These are phyloP conservation scores for Pygoscelis antarcticus DNA, from an alignment of 2,113 vertebrate genomes.

Conservation along the genomic window DNA sequence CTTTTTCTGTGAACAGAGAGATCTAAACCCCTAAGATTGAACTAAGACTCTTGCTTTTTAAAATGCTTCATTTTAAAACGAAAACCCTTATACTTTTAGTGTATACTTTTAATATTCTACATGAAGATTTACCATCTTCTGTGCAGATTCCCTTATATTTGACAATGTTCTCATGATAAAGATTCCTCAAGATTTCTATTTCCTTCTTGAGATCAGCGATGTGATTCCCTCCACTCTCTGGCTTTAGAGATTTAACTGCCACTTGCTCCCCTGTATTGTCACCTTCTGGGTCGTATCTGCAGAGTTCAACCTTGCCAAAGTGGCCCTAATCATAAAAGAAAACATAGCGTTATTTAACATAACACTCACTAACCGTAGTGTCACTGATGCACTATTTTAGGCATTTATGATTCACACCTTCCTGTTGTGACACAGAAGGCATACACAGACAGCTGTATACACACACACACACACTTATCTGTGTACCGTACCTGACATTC, in stretches of 20 bases:
- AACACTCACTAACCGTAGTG: accelerated
- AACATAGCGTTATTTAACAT: not conserved
- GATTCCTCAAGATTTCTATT: constrained; percentile 91
- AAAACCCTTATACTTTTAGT: not conserved
- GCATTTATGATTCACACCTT: accelerated
- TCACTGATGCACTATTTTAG: accelerated
- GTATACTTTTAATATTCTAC: not conserved
- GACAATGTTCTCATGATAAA: constrained; percentile 97
- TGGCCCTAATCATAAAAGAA: constrained; percentile 82
- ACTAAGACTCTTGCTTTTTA: not conserved
- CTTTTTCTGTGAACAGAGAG: not conserved
- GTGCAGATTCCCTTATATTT: constrained; percentile 97
- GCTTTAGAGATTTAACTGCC: constrained; percentile 97
- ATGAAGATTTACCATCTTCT: constrained; percentile 84
- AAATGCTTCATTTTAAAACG: not conserved
- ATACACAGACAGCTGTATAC: accelerated
- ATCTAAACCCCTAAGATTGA: accelerated
- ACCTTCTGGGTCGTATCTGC: constrained; percentile 91
- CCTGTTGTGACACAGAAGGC: not conserved
- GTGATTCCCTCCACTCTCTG: constrained; percentile 89
- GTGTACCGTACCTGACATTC: not conserved
- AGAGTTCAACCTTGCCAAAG: constrained; percentile 96
- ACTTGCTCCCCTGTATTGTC: constrained; percentile 95
- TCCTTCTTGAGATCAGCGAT: constrained; percentile 91
- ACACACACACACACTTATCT: accelerated